Conservation (phyloP, 2,888 invertebrate species). For the Erebia palarica region DNA sequence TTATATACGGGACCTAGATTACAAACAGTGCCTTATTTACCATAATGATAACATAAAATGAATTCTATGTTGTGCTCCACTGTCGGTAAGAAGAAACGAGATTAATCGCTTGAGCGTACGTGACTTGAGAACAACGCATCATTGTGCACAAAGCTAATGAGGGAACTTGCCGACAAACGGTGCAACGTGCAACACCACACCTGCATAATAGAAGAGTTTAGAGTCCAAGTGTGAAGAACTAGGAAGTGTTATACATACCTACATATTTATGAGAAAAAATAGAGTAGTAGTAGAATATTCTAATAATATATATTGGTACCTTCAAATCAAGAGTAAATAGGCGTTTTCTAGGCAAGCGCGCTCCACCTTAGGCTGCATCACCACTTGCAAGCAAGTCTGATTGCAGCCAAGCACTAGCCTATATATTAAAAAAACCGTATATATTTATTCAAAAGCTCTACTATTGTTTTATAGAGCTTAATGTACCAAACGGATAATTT, state of each 20-base stretch:
- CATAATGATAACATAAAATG: constrained; percentile 27
- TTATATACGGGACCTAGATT: constrained; percentile 3
- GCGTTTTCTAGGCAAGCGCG: no score
- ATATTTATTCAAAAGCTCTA: neutral
- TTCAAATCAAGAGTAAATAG: no score
- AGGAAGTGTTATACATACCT: constrained; percentile 10
- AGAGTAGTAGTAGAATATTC: neutral
- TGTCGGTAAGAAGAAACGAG: constrained; percentile 34
- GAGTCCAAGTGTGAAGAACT: constrained; percentile 18
- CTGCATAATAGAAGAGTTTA: constrained; percentile 25
- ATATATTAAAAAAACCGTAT: no score
- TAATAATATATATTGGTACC: neutral
- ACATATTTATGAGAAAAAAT: neutral
- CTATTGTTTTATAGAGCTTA: neutral
- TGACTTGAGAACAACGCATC: constrained; percentile 41
- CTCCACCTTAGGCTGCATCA: no score
- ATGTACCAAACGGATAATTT: neutral
- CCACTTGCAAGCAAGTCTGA: no score
- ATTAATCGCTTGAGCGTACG: constrained; percentile 40
- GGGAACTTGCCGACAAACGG: constrained; percentile 40
- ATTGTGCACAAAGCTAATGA: constrained; percentile 52
- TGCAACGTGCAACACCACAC: constrained; percentile 26
- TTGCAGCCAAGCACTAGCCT: no score
- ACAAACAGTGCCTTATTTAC: constrained; percentile 20
- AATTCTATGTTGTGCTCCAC: constrained; percentile 28